Base-by-base conservation (phyloP, 2,113 vertebrate species). In the Gadus chalcogrammus region DNA sequence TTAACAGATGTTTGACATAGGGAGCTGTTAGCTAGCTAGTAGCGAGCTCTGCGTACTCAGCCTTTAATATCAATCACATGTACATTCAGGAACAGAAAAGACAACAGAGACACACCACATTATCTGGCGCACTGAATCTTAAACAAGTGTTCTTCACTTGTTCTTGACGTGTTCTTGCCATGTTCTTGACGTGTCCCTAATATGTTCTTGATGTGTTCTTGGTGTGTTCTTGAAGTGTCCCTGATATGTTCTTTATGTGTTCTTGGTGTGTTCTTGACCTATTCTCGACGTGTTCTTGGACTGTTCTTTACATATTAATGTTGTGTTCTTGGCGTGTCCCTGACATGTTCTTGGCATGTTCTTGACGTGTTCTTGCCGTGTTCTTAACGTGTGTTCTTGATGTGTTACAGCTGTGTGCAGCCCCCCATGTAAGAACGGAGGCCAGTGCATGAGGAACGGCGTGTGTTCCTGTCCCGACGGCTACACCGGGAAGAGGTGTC, bases 341-440 rank as follows among this genome's bases (percentile, higher is more conserved):
- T 2, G 38, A 42, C 4, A 42, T 42, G 38, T 42, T 48, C 12
- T 13, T 48, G 42, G 12, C 42, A 2, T 48, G 59, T 60, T 17
- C 16, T 60, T 0, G 38, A 42, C 4, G 4, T 42, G 38, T 42
- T 48, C 12, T 48, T 48, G 42, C 1, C 42, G 12, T 48, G 59
- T 60, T 17, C 16, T 60, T 15, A 5, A 59, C 17, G 6, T 18
- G n/a, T 60, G 9, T 61, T 20, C 22, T 18, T 61, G 59, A 8
- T 1, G 59, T 20, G 88, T 74, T 31, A 35, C 82, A 97, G 96
- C 96, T 61, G 77, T 97, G 42, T 97, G 95, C 90, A 94, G 82
- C 22, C 96, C 95, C 0, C 92, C 94, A 1, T 98, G 95, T 88
- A 97, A 96, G 88, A 97, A 98, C 0, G 90, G 95, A 61, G 96